Evolutionary conservation across 2,797 vertebrate genomes (phyloP).

Genomic region (Myiothlypis coronata): DNA sequence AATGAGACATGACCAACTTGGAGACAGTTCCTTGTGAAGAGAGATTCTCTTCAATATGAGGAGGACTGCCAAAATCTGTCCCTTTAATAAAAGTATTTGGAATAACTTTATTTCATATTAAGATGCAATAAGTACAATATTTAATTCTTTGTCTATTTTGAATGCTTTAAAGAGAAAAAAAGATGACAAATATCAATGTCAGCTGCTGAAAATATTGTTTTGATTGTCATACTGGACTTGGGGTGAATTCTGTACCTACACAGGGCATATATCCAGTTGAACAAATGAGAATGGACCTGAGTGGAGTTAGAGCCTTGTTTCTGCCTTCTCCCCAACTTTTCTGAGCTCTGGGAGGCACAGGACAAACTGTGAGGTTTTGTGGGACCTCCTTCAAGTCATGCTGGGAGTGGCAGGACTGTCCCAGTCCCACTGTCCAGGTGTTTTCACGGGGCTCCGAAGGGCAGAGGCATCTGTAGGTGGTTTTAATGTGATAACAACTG

Average conservation of each 20-base stretch:
- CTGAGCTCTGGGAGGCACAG: neutral
- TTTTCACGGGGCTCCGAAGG: neutral
- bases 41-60: neutral
- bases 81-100: neutral
- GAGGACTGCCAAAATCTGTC: neutral
- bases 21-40: neutral
- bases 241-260: neutral
- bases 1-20: neutral
- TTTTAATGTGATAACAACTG: neutral
- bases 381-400: neutral
- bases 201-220: neutral
- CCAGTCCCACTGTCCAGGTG: neutral
- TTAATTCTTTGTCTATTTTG: neutral
- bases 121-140: neutral
- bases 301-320: neutral
- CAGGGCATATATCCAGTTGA: rapidly evolving
- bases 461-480: neutral
- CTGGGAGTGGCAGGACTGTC: neutral
- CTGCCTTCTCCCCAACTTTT: neutral
- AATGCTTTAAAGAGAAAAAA: neutral
- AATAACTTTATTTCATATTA: neutral
- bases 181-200: neutral
- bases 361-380: neutral
- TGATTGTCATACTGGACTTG: neutral
- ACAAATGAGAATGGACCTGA: neutral